Conservation (phyloP, 2,113 vertebrate genomes). For the Phrynosoma blainvillii region DNA sequence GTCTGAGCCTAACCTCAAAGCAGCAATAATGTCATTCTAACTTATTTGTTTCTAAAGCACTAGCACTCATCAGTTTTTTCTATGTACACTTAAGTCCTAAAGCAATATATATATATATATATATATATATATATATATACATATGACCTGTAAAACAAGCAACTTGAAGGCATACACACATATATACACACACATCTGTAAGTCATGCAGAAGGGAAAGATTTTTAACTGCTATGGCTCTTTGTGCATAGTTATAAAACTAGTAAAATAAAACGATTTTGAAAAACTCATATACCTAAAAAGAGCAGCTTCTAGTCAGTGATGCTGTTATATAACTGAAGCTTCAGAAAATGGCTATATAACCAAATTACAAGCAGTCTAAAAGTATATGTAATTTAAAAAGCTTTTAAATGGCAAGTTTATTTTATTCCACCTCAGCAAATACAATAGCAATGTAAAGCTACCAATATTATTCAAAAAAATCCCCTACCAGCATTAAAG, state of each 20-base stretch:
- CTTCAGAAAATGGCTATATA: neutral
- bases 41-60: neutral
- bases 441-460: neutral
- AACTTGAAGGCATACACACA: neutral
- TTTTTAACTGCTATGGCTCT: neutral
- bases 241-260: neutral
- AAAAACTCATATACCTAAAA: neutral
- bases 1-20: neutral
- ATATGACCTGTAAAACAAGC: neutral
- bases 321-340: neutral
- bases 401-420: neutral
- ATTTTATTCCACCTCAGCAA: neutral
- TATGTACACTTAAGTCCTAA: neutral
- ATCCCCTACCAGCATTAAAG: neutral
- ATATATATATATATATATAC: neutral
- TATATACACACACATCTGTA: neutral
- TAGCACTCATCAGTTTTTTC: neutral
- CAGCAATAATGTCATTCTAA: neutral
- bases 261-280: neutral
- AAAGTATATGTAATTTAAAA: neutral
- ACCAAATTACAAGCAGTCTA: neutral
- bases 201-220: constrained; percentile 2
- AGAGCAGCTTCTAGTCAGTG: neutral
- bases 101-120: neutral
- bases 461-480: neutral